Base-by-base conservation (phyloP, 2,888 invertebrate species). In the Achlya flavicornis region DNA sequence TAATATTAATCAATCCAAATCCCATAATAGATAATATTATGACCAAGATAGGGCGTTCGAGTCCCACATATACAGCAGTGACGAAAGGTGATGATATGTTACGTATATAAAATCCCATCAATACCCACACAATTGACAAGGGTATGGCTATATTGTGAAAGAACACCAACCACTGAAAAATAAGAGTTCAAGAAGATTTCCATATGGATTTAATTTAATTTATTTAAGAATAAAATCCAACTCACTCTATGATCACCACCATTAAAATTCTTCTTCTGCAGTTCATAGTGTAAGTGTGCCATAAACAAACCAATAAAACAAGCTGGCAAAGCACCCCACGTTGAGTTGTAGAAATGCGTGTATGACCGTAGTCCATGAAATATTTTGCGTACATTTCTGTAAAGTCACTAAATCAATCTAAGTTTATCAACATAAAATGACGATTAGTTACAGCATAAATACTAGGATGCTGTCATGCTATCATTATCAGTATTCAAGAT, bases 31-130 rank as follows among this genome's bases (percentile, higher is more conserved):
- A 70, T 35, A 63, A 38, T 4, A 74, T 0, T 11, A 73, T 35
- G 43, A 70, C 71, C 63, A 58, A 72, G 12, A 71, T n/a, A 7
- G 74, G 61, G 1, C 71, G 58, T 32, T 76, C 71, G 1, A 76
- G 16, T 0, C 74, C 69, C 3, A 66, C 58, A 64, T 71, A 70
- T 0, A 57, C 57, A 0, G 60, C 41, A n/a, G 0, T 19, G 12
- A 19, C 26, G 5, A 60, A 4, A 8, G 60, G 60, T 16, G 60
- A 43, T 14, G 12, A 7, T 19, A 41, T 3, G 26, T 10, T 6
- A 3, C 41, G 41, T 19, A 26, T 12, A 19, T 41, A 41, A 12
- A 12, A 26, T 3, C 43, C 60, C 16, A 33, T 14, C 14, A 43
- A 19, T 8, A 1, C 43, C 60, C 60, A 60, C 16, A 16, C 7